Evolutionary conservation across 2,113 vertebrate species (phyloP), one percentile per base, ranked within the genome.

Genomic region (Halcyon malimbica): DNA sequence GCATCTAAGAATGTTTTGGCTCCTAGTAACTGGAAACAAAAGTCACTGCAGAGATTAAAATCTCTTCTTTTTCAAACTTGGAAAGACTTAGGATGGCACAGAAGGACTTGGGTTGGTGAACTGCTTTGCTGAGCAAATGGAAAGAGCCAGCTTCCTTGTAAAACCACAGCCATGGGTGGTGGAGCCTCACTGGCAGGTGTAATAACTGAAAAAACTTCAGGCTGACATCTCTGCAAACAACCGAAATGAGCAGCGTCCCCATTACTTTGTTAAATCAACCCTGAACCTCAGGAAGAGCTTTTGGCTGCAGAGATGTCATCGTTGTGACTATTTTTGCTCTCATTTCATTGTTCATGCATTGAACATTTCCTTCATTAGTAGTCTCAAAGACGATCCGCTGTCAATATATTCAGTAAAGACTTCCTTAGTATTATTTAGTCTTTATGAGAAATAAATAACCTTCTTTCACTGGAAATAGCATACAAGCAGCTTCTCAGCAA

Each of bases 161-260:
- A 95, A 94, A 83, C 70, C 93, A 57, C 74, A 85, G 70, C 20
- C 63, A 44, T 8, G 60, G 62, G 31, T 3, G 4, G 62, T 56
- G 25, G 42, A 78, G 74, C 53, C 63, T 82, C 31, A 29, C 53
- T 39, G 59, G 54, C 91, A 91, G 89, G 81, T 94, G 81, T 84
- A 31, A 13, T 23, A 79, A 79, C 84, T 62, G 81, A 87, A 94
- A 44, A 78, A 53, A 64, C 75, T 80, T 80, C 24, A 77, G 54
- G 19, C 67, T 42, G 63, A 60, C n/a, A 18, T n/a, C 37, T 75
- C 70, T 89, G 65, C 62, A 76, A 65, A 46, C 79, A 70, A 39
- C 39, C 71, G 26, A 67, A 78, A 60, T 31, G 33, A 91, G 33
- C 1, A 0, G 10, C 1, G 0, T 60, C 39, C 51, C 33, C 42